Conservation (phyloP, 2,113 vertebrate genomes). For the Gracilinanus agilis region DNA sequence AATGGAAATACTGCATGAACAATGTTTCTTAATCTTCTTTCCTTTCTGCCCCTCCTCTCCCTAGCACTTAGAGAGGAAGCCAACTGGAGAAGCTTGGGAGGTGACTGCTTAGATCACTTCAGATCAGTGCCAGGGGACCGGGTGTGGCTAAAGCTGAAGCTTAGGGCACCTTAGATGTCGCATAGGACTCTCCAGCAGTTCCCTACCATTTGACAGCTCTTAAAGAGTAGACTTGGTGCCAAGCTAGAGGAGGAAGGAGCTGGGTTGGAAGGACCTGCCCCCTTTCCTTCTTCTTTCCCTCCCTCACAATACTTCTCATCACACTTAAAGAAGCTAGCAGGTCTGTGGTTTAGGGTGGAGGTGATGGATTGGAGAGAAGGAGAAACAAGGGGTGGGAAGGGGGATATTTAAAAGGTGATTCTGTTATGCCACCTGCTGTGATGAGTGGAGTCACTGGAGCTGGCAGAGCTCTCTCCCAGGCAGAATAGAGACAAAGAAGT, state of each 20-base stretch:
- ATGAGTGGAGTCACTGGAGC: constrained; percentile 32
- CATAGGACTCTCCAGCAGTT: not conserved
- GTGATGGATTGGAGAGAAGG: not conserved
- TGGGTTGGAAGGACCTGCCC: not conserved
- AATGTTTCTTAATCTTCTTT: constrained; percentile 4
- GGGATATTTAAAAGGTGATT: not conserved
- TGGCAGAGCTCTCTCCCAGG: constrained; percentile 9
- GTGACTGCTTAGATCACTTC: constrained; percentile 31
- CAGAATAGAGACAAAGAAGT: constrained; percentile 42
- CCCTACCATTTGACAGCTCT: not conserved
- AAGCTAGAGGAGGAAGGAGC: constrained; percentile 3
- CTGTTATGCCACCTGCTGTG: constrained; percentile 18
- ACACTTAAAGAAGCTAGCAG: constrained; percentile 34
- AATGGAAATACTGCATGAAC: constrained; percentile 16
- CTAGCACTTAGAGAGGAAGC: constrained; percentile 24
- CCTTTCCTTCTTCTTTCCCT: not conserved
- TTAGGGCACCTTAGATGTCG: not conserved
- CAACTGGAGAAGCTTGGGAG: not conserved
- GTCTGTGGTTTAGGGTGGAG: not conserved
- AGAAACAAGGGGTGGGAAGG: constrained; percentile 7
- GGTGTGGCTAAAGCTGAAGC: constrained; percentile 42
- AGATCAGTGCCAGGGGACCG: constrained; percentile 40
- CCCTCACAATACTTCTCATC: not conserved
- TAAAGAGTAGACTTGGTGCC: not conserved
- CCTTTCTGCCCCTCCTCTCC: not conserved